Base-by-base conservation (phyloP, 2,113 vertebrate species). In the Microcebus ravelobensis region DNA sequence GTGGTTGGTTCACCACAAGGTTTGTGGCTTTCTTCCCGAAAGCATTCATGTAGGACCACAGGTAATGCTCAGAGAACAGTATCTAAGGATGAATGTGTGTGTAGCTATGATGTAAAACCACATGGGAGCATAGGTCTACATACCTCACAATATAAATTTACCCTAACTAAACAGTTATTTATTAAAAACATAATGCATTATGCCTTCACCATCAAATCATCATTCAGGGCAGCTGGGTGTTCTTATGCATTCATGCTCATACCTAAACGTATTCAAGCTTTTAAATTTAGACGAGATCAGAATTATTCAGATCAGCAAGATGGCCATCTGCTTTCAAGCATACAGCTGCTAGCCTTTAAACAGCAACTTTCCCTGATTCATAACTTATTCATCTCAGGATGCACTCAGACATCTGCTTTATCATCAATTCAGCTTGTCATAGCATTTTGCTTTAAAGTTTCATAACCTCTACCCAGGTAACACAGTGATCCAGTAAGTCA, bases 341-440 rank as follows among this genome's bases (percentile, higher is more conserved):
- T 76, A 87, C 98, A 99, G 98, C 98, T 98, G 98, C 92, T 73
- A 45, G 39, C 12, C 91, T 97, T 97, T 98, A 97, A 97, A 97
- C 93, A 96, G 97, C 95, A 95, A 85, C 65, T 88, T 98, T 98
- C 98, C 95, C n/a, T 98, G 97, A 98, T 96, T 97, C 98, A 97
- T 97, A 98, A 98, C 87, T 95, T 96, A 96, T 98, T 98, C 97
- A 97, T 97, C 95, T 96, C 97, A 97, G 97, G 98, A 97, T 85
- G 61, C 11, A 10, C 87, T 96, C 97, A 95, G 97, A 96, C 95
- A 98, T 98, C 98, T 98, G 97, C 94, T 97, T 96, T 95, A 87
- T 97, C 96, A 98, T 97, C 96, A 93, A 5, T 82, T 95, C 97
- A 92, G 91, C 84, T 94, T 92, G 77, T 81, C 82, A 10, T 0